Conservation (phyloP, 2,888 invertebrate genomes). For the Nasonovia ribisnigri region DNA sequence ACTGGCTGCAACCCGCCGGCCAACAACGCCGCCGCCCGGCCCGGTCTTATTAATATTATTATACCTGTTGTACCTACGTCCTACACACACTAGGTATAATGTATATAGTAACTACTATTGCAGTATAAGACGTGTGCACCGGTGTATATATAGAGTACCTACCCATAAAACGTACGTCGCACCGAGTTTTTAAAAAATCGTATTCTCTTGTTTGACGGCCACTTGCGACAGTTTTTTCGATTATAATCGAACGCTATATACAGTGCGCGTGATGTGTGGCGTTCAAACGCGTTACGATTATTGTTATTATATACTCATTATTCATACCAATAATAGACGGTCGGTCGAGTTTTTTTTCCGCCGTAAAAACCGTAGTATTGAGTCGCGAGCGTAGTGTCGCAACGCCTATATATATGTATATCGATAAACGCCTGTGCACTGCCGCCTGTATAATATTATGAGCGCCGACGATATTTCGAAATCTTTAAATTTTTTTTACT, state of each 20-base stretch:
- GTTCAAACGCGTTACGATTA: constrained; percentile 8
- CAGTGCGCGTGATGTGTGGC: background rate
- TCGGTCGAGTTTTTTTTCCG: background rate
- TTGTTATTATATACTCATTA: constrained; percentile 1
- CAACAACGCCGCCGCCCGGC: background rate
- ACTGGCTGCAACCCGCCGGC: background rate
- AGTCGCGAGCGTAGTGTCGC: background rate
- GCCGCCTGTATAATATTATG: background rate
- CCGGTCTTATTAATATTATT: background rate
- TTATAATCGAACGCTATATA: background rate
- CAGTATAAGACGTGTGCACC: background rate
- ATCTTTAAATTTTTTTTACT: background rate
- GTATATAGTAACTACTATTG: background rate
- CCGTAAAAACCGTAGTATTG: background rate
- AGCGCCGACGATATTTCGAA: background rate
- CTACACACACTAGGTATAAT: background rate
- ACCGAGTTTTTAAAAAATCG: background rate
- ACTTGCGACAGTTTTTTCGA: constrained; percentile 17
- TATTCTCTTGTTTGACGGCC: constrained; percentile 18
- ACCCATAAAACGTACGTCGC: background rate
- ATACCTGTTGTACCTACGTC: background rate
- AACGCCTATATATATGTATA: no score
- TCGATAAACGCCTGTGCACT: background rate
- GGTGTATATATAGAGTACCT: background rate
- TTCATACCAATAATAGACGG: background rate